phyloP scores from a whole-genome alignment of 2,113 vertebrate genomes.

The Elephantulus edwardii region DNA sequence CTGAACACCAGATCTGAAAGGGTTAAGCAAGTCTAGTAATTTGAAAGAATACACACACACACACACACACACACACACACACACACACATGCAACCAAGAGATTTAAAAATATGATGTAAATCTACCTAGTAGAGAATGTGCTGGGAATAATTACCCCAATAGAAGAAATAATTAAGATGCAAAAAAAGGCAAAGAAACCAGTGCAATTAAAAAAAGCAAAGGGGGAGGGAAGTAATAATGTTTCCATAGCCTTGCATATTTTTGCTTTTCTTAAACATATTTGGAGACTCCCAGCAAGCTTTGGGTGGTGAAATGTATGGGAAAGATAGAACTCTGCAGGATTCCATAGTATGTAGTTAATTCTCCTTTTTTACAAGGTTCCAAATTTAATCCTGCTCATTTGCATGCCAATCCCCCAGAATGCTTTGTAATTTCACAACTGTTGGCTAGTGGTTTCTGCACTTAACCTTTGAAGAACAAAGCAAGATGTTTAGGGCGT shows the following conservation, averaged over 20 bases:
- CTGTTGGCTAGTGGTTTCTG: conserved; percentile 13
- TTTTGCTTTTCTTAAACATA: conserved; percentile 30
- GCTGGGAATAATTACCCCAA: conserved; percentile 25
- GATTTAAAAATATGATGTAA: conserved; percentile 34
- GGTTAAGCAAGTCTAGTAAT: conserved; percentile 33
- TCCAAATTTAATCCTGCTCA: conserved; percentile 55
- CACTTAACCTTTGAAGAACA: conserved; percentile 20
- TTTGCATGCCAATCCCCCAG: conserved; percentile 46
- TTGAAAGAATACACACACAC: conserved; percentile 36
- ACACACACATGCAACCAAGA: not conserved
- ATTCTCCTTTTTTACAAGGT: conserved; percentile 58
- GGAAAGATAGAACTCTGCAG: not conserved
- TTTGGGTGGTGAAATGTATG: conserved; percentile 18
- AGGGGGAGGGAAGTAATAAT: not conserved
- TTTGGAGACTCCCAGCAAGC: conserved; percentile 21
- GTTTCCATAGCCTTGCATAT: not conserved
- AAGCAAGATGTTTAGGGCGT: conserved; percentile 50
- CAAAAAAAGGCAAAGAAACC: conserved; percentile 40
- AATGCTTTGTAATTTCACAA: conserved; percentile 53
- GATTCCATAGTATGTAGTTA: conserved; percentile 37
- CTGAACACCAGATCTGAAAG: conserved; percentile 38
- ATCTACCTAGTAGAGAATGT: conserved; percentile 10
- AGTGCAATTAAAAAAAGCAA: not conserved
- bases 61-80: too few species aligned
- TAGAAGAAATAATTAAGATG: not conserved